phyloP scores from a whole-genome alignment of 2,888 invertebrate species.

The Stenchaetothrips biformis region DNA sequence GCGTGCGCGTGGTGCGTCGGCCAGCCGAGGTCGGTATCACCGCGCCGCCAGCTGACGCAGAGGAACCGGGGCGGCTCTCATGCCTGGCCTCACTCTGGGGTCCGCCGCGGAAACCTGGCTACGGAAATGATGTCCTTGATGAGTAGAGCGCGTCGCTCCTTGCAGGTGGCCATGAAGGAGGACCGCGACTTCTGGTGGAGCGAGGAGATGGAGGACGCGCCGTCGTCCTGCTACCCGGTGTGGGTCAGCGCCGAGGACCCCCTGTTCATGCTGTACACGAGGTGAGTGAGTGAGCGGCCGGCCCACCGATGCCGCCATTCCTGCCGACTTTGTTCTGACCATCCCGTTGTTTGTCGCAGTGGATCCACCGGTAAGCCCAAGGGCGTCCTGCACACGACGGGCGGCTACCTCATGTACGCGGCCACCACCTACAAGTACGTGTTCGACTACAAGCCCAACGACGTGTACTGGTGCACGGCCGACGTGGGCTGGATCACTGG shows the following conservation, averaged over 20 bases:
- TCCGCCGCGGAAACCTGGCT: background rate
- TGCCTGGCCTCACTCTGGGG: no score
- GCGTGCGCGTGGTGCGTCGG: no score
- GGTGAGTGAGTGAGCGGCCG: conserved; percentile 46
- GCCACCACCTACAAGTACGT: conserved; percentile 93
- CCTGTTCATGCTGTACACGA: conserved; percentile 95
- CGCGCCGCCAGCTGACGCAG: no score
- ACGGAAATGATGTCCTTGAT: background rate
- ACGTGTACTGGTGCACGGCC: conserved; percentile 91
- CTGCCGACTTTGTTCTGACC: background rate
- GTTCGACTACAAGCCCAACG: conserved; percentile 82
- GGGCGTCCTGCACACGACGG: conserved; percentile 92
- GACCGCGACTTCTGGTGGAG: conserved; percentile 91
- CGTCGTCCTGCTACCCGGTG: conserved; percentile 80
- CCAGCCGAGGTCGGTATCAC: no score
- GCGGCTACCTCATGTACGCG: conserved; percentile 90
- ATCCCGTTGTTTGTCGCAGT: conserved; percentile 43
- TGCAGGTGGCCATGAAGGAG: conserved; percentile 60
- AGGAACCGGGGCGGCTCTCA: no score
- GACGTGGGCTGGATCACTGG: conserved; percentile 97
- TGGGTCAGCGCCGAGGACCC: conserved; percentile 97
- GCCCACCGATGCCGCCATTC: background rate
- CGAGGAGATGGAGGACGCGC: conserved; percentile 75
- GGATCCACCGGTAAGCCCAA: conserved; percentile 98
- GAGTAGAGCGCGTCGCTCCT: background rate